A percentile compares a stretch with the other conserved stretches of the same genome.
These are phyloP conservation scores for Hydraecia micacea DNA, from an alignment of 2,888 invertebrate genomes.

Conservation along the genomic window DNA sequence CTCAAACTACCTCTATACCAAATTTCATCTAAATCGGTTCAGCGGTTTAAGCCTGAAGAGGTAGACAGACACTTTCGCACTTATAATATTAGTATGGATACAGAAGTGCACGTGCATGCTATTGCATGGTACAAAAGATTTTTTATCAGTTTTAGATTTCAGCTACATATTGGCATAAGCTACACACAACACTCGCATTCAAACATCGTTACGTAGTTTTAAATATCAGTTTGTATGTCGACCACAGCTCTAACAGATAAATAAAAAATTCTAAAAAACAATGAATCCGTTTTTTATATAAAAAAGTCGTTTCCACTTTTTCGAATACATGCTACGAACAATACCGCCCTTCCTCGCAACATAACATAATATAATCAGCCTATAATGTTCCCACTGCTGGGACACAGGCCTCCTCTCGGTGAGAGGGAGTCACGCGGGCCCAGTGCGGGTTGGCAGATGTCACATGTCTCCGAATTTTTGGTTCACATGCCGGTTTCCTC, in stretches of 20 bases:
- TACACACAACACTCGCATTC: neutral
- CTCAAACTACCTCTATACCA: too few species aligned
- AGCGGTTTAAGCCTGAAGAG: too few species aligned
- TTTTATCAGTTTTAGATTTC: neutral
- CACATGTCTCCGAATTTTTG: too few species aligned
- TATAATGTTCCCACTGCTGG: too few species aligned
- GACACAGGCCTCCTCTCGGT: too few species aligned
- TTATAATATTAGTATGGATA: too few species aligned
- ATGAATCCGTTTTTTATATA: conserved; percentile 2
- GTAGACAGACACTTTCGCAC: too few species aligned
- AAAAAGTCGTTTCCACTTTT: conserved; percentile 34
- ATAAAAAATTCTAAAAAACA: conserved; percentile 23
- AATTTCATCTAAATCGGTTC: too few species aligned
- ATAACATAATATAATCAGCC: too few species aligned
- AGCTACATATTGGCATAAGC: neutral
- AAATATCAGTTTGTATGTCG: conserved; percentile 35
- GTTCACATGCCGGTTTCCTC: too few species aligned
- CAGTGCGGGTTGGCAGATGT: too few species aligned
- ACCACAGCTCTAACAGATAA: conserved; percentile 14
- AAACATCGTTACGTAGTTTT: conserved; percentile 46
- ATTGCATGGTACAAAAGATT: neutral
- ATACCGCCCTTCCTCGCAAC: conserved; percentile 17
- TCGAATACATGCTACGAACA: conserved; percentile 28
- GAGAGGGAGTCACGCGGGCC: too few species aligned
- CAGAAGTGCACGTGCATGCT: neutral